Evolutionary conservation across 2,797 vertebrate genomes (phyloP).

Genomic region (Pseudocheirus occidentalis): DNA sequence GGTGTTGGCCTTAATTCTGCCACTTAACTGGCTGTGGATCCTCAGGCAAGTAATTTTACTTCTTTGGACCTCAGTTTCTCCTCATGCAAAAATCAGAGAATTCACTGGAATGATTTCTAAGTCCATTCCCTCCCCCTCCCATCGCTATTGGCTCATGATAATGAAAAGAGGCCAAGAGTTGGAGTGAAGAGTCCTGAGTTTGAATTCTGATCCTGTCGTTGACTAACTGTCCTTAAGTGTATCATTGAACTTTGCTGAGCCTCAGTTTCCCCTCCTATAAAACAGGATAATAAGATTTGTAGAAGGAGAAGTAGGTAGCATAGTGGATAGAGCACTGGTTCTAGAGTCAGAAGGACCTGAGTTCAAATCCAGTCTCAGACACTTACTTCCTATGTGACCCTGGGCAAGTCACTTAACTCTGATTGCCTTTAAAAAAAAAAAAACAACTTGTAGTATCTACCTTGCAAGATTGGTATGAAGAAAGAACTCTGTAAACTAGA

Average conservation of each 20-base stretch:
- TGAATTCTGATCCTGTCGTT: not conserved
- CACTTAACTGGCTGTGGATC: not conserved
- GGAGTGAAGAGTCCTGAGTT: not conserved
- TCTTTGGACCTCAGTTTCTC: conserved; percentile 14
- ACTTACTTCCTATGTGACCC: not conserved
- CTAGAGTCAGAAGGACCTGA: not conserved
- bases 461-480: not conserved
- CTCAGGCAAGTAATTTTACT: not conserved
- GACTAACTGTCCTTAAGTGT: not conserved
- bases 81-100: not conserved
- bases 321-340: not conserved
- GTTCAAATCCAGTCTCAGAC: not conserved
- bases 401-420: not conserved
- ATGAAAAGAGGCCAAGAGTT: not conserved
- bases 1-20: not conserved
- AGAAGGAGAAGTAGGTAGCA: not conserved
- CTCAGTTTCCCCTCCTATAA: not conserved
- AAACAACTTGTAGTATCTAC: not conserved
- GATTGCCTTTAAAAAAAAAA: too few relatives aligned
- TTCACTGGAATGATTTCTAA: not conserved
- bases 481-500: not conserved
- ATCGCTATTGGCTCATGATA: not conserved
- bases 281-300: not conserved
- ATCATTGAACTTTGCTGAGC: not conserved
- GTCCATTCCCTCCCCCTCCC: not conserved